Conservation (phyloP, 2,797 vertebrate genomes). For the Euthynnus affinis region DNA sequence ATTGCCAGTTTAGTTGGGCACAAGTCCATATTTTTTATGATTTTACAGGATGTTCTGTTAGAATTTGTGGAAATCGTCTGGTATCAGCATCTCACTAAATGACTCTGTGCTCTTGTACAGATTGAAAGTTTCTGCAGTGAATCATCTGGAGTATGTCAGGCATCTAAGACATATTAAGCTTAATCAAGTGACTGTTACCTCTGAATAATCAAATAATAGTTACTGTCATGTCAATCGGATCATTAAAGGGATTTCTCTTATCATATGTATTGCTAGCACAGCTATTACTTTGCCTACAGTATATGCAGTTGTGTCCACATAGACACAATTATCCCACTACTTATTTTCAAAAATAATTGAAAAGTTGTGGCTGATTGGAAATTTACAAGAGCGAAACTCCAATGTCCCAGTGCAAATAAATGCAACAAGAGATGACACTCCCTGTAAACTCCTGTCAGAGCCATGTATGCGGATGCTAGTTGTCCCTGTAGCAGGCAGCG, state of each 20-base stretch:
- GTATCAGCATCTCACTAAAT: background rate
- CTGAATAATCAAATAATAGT: conserved; percentile 19
- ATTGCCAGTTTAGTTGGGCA: background rate
- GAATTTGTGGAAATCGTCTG: background rate
- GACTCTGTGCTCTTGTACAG: background rate
- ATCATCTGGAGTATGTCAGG: background rate
- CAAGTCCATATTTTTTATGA: background rate
- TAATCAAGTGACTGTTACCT: conserved; percentile 13
- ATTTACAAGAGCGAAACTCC: no score
- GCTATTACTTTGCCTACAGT: conserved; percentile 8
- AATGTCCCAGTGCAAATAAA: no score
- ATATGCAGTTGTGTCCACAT: background rate
- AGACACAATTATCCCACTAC: no score
- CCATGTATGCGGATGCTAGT: no score
- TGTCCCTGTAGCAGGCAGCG: no score
- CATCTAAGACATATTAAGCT: conserved; percentile 9
- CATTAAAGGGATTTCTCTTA: conserved; percentile 27
- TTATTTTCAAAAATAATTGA: no score
- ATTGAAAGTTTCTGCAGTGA: background rate
- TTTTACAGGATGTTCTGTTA: background rate
- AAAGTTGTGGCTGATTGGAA: no score
- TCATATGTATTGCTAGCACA: conserved; percentile 17
- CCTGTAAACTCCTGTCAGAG: no score
- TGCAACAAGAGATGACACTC: no score
- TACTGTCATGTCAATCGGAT: conserved; percentile 6